These are phyloP conservation scores for Fundulus diaphanus DNA, from an alignment of 2,797 vertebrate species.

Conservation along the genomic window DNA sequence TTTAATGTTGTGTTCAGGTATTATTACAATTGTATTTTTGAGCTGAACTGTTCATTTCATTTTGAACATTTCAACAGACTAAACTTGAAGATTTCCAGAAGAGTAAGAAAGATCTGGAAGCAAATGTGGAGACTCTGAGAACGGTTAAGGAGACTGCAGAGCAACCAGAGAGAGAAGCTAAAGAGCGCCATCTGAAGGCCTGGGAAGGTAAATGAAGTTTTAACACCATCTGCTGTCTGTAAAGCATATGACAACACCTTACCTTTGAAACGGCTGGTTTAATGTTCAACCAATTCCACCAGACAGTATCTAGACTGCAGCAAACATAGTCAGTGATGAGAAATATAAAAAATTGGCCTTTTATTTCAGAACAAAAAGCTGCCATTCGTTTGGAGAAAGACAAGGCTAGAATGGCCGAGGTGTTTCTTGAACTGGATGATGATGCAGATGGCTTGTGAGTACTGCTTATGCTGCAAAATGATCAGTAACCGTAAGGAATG, in stretches of 20 bases:
- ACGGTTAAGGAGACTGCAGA: constrained; percentile 86
- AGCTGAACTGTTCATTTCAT: neutral
- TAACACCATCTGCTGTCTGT: constrained; percentile 26
- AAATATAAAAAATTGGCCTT: neutral
- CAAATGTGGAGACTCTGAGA: constrained; percentile 83
- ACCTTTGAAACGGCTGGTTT: neutral
- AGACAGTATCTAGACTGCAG: neutral
- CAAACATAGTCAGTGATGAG: neutral
- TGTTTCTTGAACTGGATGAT: constrained; percentile 88
- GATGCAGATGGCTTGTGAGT: constrained; percentile 88
- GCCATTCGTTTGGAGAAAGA: constrained; percentile 79
- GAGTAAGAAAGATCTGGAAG: constrained; percentile 82
- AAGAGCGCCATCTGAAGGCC: constrained; percentile 86
- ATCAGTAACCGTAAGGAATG: neutral
- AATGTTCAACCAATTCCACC: neutral
- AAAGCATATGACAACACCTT: neutral
- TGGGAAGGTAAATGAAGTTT: constrained; percentile 87
- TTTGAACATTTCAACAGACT: constrained; percentile 69
- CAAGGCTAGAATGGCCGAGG: constrained; percentile 77
- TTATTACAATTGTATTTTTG: neutral
- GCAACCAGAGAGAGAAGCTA: constrained; percentile 89
- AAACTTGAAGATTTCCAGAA: constrained; percentile 81
- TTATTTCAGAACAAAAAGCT: constrained; percentile 84
- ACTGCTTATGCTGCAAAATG: constrained; percentile 9
- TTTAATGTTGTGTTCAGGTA: neutral